Base-by-base conservation (phyloP, 1,140 invertebrate species). In the Ctenoplectra terminalis region DNA sequence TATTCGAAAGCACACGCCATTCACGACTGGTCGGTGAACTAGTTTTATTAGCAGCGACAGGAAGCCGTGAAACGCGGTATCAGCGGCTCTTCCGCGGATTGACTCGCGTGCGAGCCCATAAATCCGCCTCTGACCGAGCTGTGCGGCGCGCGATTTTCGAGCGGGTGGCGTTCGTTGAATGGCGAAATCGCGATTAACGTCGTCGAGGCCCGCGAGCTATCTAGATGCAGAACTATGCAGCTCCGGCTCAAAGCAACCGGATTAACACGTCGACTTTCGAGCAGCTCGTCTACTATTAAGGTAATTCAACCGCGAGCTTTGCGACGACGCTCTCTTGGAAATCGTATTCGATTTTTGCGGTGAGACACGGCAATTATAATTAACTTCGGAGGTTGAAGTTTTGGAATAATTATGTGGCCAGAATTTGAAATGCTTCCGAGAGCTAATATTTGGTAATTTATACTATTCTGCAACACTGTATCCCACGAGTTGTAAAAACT, bases 21-120 rank as follows among this genome's bases (percentile, higher is more conserved):
- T 80, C 77, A 56, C 1, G 4, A 15, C 64, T 20, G 29, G 20
- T 11, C 37, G 67, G n/a, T 23, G 31, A 48, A 70, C 58, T 82
- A 78, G 70, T 85, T 81, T 71, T 81, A 77, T 85, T 85, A 77
- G 29, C 43, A 17, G 31, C 8, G 34, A 58, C 50, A 29, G 40
- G 66, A 34, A 46, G 50, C 26, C 54, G n/a, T 82, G 81, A 85
- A 85, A 60, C 60, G 56, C 71, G n/a, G 26, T 60, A 76, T 66
- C 61, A 82, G 75, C 74, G 56, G 60, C 73, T 64, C 58, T 43
- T n/a, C 31, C 54, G 60, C 67, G 73, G 50, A 82, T 86, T 52
- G 52, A 63, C 67, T 70, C 48, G 37, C 69, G 48, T n/a, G 48
- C 48, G 52, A 50, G 37, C 52, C 50, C 67, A 72, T 78, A 78